Conservation (phyloP, 2,113 vertebrate genomes). For the Hucho hucho region DNA sequence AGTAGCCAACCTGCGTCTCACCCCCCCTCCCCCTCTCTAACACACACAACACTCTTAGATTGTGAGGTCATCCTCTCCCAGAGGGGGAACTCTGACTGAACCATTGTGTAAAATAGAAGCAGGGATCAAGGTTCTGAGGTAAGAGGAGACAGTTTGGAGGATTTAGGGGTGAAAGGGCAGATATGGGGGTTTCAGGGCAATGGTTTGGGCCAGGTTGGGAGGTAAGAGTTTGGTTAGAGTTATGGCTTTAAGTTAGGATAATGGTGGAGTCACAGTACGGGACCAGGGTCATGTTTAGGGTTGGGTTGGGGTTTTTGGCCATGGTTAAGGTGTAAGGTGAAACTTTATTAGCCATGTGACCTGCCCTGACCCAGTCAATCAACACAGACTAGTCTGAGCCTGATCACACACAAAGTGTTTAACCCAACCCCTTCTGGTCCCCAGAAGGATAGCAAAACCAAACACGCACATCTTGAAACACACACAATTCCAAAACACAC, state of each 20-base stretch:
- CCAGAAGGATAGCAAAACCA: no score
- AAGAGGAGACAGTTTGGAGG: neutral
- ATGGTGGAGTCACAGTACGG: neutral
- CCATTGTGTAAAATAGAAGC: neutral
- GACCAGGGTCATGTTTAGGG: conserved; percentile 31
- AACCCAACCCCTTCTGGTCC: no score
- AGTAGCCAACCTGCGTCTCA: conserved; percentile 28
- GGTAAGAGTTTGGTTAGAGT: conserved; percentile 7
- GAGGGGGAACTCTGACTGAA: neutral
- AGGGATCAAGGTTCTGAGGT: neutral
- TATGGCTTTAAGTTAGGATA: neutral
- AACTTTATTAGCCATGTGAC: conserved; percentile 63
- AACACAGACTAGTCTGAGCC: conserved; percentile 35
- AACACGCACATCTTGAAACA: no score
- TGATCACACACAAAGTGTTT: conserved; percentile 12
- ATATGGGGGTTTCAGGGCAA: neutral
- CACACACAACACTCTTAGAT: conserved; percentile 22
- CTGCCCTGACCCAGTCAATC: conserved; percentile 49
- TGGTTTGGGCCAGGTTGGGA: neutral
- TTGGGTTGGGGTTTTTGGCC: conserved; percentile 41
- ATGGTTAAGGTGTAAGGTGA: conserved; percentile 45
- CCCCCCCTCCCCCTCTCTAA: conserved; percentile 10
- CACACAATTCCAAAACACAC: conserved; percentile 12
- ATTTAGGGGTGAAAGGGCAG: neutral
- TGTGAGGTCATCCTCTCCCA: neutral